These are phyloP conservation scores for Palloptera scutellata DNA, from an alignment of 2,888 invertebrate species.

Conservation along the genomic window DNA sequence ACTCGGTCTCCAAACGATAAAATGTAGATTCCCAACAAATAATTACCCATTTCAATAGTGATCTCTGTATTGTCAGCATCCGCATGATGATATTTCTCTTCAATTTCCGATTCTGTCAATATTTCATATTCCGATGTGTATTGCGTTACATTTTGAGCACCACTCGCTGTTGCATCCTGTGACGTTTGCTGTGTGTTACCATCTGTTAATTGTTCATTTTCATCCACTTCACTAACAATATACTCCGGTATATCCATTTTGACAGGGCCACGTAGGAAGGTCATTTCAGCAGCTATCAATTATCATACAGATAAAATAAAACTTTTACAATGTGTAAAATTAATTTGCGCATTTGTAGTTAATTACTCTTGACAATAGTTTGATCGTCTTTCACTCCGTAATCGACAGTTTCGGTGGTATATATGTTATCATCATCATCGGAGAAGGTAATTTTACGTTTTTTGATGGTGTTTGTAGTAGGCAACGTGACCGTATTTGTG, in stretches of 20 bases:
- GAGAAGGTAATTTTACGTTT: conserved; percentile 63
- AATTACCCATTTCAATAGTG: conserved; percentile 61
- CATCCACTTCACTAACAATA: conserved; percentile 64
- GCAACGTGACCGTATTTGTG: conserved; percentile 50
- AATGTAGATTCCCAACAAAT: neutral
- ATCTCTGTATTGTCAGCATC: conserved; percentile 60
- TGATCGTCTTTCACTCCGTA: conserved; percentile 58
- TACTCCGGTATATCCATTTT: conserved; percentile 70
- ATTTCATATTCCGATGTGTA: conserved; percentile 64
- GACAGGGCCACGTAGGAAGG: conserved; percentile 64
- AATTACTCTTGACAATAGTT: conserved; percentile 59
- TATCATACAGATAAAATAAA: neutral
- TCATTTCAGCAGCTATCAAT: conserved; percentile 62
- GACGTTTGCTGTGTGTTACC: conserved; percentile 58
- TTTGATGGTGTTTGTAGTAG: conserved; percentile 46
- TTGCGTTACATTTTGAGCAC: conserved; percentile 58
- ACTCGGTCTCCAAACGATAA: no score
- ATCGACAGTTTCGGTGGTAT: conserved; percentile 62
- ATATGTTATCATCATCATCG: conserved; percentile 62
- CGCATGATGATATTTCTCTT: conserved; percentile 57
- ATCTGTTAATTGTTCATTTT: conserved; percentile 54
- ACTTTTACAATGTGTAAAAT: neutral
- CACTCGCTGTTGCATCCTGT: conserved; percentile 54
- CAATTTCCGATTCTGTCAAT: conserved; percentile 62
- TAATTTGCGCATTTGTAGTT: neutral